Percentiles rank a stretch among this genome's conserved stretches.
These are phyloP conservation scores for Ischnura elegans DNA, from an alignment of 2,888 invertebrate species.

Conservation along the genomic window DNA sequence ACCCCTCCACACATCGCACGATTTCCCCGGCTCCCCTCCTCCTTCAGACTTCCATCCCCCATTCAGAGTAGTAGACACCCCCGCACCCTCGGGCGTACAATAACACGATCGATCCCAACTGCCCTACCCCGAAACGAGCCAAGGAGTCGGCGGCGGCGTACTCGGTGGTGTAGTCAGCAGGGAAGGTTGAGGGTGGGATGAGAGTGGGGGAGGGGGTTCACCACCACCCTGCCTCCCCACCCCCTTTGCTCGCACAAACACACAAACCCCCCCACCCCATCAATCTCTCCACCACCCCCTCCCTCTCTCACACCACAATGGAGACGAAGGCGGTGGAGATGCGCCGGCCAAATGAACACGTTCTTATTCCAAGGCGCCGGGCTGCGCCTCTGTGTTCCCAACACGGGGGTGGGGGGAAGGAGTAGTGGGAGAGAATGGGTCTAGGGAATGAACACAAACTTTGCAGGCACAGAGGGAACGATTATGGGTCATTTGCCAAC, in stretches of 20 bases:
- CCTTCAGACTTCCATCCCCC: background rate
- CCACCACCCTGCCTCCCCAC: background rate
- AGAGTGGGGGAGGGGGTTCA: background rate
- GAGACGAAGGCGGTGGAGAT: conserved; percentile 19
- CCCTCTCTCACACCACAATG: background rate
- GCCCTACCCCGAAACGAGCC: background rate
- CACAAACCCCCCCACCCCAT: background rate
- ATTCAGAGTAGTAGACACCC: background rate
- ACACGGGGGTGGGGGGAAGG: background rate
- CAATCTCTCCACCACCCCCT: background rate
- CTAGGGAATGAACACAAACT: background rate
- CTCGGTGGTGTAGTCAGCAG: background rate
- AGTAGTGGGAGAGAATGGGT: background rate
- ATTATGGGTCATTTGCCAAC: background rate
- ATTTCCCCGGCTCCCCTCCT: background rate
- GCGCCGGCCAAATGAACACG: conserved; percentile 42
- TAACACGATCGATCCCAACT: conserved; percentile 49
- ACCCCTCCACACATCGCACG: background rate
- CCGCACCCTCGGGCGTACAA: conserved; percentile 21
- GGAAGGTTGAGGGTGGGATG: background rate
- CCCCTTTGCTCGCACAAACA: background rate
- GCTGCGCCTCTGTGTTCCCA: background rate
- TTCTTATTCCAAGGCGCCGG: conserved; percentile 8
- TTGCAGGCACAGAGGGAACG: background rate
- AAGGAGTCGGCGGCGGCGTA: background rate